Percentiles rank a stretch among this genome's conserved stretches.
These are phyloP conservation scores for Chalcosyrphus nemorum DNA, from an alignment of 2,888 invertebrate species.

Conservation along the genomic window DNA sequence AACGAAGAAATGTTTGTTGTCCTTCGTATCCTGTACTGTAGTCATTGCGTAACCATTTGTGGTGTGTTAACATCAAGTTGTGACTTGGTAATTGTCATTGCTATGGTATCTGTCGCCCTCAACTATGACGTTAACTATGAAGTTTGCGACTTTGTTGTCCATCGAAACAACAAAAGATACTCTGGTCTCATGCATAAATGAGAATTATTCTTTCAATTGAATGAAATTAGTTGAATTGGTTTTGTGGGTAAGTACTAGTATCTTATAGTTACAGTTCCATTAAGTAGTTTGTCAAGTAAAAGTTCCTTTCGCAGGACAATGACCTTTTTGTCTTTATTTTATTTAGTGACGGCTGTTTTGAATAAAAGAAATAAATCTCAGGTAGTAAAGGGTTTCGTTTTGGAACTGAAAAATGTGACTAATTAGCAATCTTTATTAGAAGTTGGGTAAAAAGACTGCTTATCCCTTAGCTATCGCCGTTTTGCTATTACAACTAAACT, in stretches of 20 bases:
- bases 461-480: too few relatives aligned
- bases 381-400: too few relatives aligned
- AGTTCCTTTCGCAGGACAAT: too few relatives aligned
- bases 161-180: not conserved
- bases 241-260: not conserved
- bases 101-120: not conserved
- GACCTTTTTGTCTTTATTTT: too few relatives aligned
- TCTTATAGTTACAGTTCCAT: not conserved
- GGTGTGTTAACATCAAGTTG: not conserved
- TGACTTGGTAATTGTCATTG: not conserved
- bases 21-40: not conserved
- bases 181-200: not conserved
- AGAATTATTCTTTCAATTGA: not conserved
- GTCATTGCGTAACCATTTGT: not conserved
- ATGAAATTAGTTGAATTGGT: not conserved
- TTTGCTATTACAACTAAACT: too few relatives aligned
- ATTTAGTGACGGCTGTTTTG: too few relatives aligned
- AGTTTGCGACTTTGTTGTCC: not conserved
- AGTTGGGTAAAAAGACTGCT: too few relatives aligned
- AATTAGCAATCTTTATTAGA: too few relatives aligned
- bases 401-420: too few relatives aligned
- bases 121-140: conserved; percentile 1
- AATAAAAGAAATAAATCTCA: too few relatives aligned
- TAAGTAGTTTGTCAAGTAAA: not conserved
- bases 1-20: not conserved